Percentiles rank a stretch among this genome's conserved stretches.
These are phyloP conservation scores for Dryobota labecula DNA, from an alignment of 2,888 invertebrate genomes.

Conservation along the genomic window DNA sequence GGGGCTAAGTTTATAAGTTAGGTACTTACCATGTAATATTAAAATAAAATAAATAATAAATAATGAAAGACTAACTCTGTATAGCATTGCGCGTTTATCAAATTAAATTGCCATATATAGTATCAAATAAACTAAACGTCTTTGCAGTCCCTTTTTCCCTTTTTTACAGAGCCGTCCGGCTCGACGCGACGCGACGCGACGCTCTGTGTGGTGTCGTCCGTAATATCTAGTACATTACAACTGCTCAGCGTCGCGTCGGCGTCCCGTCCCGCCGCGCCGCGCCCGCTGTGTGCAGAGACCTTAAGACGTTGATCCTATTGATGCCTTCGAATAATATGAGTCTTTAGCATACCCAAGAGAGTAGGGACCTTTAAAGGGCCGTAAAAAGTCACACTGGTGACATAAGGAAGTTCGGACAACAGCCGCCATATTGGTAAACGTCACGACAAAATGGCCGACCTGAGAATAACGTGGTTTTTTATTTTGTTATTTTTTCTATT, in stretches of 20 bases:
- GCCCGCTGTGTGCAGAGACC: no score
- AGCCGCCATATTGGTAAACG: constrained; percentile 37
- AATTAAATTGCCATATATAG: constrained; percentile 23
- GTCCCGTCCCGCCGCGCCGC: no score
- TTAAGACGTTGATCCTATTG: constrained; percentile 55
- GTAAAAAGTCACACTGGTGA: constrained; percentile 46
- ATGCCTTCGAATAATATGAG: constrained; percentile 56
- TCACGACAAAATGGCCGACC: constrained; percentile 42
- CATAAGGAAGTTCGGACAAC: constrained; percentile 28
- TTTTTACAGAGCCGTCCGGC: constrained; percentile 46
- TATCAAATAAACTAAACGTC: constrained; percentile 37
- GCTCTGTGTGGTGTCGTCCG: no score
- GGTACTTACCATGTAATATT: no score
- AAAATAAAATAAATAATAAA: no score
- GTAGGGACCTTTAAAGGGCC: constrained; percentile 33
- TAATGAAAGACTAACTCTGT: background rate
- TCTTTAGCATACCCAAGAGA: constrained; percentile 51
- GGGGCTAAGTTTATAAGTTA: no score
- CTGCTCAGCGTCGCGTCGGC: no score
- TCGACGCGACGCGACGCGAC: no score
- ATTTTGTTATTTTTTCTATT: constrained; percentile 16
- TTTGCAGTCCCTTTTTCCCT: constrained; percentile 36
- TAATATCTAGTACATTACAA: no score
- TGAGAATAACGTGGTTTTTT: constrained; percentile 21
- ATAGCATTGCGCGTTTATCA: constrained; percentile 11